Percentiles rank a stretch among this genome's conserved stretches.
Evolutionary conservation across 2,888 invertebrate species (phyloP).

Genomic region (Eupithecia exiguata): DNA sequence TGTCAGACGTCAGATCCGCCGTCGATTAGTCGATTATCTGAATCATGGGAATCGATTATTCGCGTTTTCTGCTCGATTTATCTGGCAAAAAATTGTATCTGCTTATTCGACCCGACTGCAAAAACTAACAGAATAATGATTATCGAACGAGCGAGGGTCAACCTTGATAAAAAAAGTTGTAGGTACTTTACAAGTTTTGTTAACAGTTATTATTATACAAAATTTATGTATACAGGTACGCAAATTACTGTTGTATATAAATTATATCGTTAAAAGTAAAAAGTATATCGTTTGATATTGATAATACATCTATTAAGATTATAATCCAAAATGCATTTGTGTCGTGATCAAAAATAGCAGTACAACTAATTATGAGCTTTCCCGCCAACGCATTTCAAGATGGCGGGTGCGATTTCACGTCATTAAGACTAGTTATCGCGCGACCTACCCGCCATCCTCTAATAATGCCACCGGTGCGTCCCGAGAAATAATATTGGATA

Average conservation of each 20-base stretch:
- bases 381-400: conserved; percentile 70
- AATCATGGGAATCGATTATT: conserved; percentile 72
- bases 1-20: conserved; percentile 50
- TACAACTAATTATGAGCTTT: conserved; percentile 69
- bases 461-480: conserved; percentile 73
- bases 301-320: background rate
- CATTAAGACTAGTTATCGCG: conserved; percentile 79
- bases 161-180: too few relatives aligned
- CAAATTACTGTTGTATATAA: too few relatives aligned
- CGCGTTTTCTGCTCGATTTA: conserved; percentile 30
- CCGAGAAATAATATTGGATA: conserved; percentile 71
- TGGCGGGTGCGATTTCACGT: conserved; percentile 75
- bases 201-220: background rate
- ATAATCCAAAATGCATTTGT: conserved; percentile 9
- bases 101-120: conserved; percentile 1
- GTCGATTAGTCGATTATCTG: conserved; percentile 53
- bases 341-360: conserved; percentile 37
- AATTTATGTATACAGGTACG: too few relatives aligned
- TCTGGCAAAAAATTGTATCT: conserved; percentile 18
- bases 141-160: background rate
- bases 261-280: background rate
- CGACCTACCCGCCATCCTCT: conserved; percentile 74
- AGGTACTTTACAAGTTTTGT: background rate
- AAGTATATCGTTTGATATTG: background rate
- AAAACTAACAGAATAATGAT: conserved; percentile 1